Percentiles rank a stretch among this genome's conserved stretches.
phyloP scores from a whole-genome alignment of 1,140 invertebrate species.

The Thaumetopoea pityocampa region DNA sequence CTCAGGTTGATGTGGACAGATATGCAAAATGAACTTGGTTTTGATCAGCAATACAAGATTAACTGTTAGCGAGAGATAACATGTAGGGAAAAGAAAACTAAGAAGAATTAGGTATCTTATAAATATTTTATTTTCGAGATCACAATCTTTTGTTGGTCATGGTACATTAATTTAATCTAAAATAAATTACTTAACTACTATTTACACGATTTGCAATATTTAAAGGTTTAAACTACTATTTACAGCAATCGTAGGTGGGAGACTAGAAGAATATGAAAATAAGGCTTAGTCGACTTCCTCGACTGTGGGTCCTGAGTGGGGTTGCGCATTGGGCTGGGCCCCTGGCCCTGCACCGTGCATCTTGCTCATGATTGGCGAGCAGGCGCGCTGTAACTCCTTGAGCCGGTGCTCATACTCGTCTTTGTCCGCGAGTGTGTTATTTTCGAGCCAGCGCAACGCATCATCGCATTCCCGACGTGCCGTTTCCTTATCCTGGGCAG shows the following conservation, averaged over 20 bases:
- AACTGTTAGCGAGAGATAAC: too few relatives aligned
- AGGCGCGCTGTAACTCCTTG: slow-evolving; percentile 83
- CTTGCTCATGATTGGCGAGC: slow-evolving; percentile 85
- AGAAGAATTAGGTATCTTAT: too few relatives aligned
- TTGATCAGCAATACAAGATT: too few relatives aligned
- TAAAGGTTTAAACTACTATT: slow-evolving; percentile 3
- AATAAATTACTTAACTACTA: too few relatives aligned
- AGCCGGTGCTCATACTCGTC: slow-evolving; percentile 87
- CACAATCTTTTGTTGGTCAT: too few relatives aligned
- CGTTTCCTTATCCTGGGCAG: slow-evolving; percentile 77
- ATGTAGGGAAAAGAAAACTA: too few relatives aligned
- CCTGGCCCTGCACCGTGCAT: slow-evolving; percentile 79
- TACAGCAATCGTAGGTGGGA: neutral
- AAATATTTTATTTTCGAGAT: too few relatives aligned
- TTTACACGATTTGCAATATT: slow-evolving; percentile 17
- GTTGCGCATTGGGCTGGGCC: slow-evolving; percentile 16
- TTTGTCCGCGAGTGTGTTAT: slow-evolving; percentile 84
- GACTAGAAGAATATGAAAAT: too few relatives aligned
- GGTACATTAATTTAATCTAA: too few relatives aligned
- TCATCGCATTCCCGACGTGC: slow-evolving; percentile 76
- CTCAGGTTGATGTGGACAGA: too few relatives aligned
- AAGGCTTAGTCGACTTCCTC: slow-evolving; percentile 81
- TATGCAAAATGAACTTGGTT: too few relatives aligned
- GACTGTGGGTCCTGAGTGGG: slow-evolving; percentile 78
- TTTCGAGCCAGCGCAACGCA: slow-evolving; percentile 77